Conservation (phyloP, 2,113 vertebrate species). For the Saimiri boliviensis region DNA sequence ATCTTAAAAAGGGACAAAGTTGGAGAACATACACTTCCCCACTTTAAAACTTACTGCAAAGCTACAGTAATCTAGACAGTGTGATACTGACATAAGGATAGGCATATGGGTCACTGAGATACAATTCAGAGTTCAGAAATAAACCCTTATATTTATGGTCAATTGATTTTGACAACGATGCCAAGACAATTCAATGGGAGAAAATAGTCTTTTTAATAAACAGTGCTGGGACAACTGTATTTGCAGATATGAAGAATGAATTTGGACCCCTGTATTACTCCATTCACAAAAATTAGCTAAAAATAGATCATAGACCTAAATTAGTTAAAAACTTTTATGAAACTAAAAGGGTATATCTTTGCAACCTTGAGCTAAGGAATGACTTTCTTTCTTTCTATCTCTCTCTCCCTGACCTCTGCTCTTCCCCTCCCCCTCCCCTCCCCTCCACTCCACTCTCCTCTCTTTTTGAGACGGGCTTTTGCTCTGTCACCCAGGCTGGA, state of each 20-base stretch:
- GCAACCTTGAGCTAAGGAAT: background rate
- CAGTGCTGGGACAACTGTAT: background rate
- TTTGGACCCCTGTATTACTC: background rate
- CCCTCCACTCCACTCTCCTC: no score
- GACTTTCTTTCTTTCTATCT: background rate
- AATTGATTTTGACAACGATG: background rate
- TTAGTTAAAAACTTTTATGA: background rate
- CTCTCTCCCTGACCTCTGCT: no score
- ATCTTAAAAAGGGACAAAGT: background rate
- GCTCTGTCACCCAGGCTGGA: no score
- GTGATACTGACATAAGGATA: background rate
- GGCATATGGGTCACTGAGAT: background rate
- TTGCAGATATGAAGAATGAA: background rate
- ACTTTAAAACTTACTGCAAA: constrained; percentile 31
- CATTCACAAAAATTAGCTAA: background rate
- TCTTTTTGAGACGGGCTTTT: no score
- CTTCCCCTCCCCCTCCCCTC: no score
- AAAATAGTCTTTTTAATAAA: background rate
- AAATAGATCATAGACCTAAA: background rate
- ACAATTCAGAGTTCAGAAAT: background rate
- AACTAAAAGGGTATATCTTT: background rate
- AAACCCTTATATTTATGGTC: background rate
- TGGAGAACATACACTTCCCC: background rate
- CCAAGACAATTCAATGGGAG: background rate
- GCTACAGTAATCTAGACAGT: background rate